Percentiles rank a stretch among this genome's conserved stretches.
phyloP scores from a whole-genome alignment of 1,140 invertebrate genomes.

The Atta texana region DNA sequence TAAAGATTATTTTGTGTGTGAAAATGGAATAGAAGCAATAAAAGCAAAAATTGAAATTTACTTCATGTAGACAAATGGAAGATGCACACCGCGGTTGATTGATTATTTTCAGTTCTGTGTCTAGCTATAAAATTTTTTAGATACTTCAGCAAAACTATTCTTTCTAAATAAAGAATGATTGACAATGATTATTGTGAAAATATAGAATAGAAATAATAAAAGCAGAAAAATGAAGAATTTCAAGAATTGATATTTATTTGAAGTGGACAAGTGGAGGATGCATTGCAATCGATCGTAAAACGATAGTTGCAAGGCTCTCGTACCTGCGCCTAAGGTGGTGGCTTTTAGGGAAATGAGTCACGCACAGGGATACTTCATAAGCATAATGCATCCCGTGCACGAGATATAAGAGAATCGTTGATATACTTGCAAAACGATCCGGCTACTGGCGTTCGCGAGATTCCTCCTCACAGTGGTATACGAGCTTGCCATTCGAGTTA shows the following conservation, averaged over 20 bases:
- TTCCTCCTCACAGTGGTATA: slow-evolving; percentile 45
- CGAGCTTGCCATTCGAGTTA: slow-evolving; percentile 39
- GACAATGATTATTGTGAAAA: not conserved
- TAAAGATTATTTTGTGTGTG: no score
- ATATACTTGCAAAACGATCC: slow-evolving; percentile 55
- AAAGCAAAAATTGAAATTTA: no score
- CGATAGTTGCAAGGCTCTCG: slow-evolving; percentile 13
- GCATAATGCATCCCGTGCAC: slow-evolving; percentile 51
- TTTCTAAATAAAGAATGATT: not conserved
- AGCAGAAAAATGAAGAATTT: not conserved
- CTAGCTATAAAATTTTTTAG: no score
- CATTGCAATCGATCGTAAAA: not conserved
- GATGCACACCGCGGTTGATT: no score
- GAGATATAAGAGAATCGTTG: slow-evolving; percentile 34
- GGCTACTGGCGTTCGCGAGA: slow-evolving; percentile 55
- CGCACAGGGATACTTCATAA: slow-evolving; percentile 59
- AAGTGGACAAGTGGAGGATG: slow-evolving; percentile 3
- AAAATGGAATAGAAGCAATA: no score
- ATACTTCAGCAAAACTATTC: no score
- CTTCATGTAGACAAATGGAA: not conserved
- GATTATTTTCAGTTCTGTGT: no score
- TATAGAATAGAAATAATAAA: not conserved
- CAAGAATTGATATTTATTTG: not conserved
- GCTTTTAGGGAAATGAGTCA: slow-evolving; percentile 68
- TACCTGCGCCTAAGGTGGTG: slow-evolving; percentile 17